phyloP scores from a whole-genome alignment of 2,888 invertebrate genomes.

The Liopterus haemorrhoidalis region DNA sequence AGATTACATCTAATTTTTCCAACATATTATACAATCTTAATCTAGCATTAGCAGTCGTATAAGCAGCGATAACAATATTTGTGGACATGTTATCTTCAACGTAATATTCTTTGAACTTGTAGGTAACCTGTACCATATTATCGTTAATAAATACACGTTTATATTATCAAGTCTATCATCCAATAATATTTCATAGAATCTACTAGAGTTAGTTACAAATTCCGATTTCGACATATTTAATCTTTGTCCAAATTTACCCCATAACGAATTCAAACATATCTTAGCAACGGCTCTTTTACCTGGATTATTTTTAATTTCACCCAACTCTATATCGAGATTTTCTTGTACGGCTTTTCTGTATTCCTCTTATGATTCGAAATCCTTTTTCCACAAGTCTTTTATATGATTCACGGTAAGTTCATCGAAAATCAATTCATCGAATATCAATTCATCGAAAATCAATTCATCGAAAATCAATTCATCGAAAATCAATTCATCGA shows the following conservation, averaged over 20 bases:
- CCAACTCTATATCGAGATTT: constrained; percentile 29
- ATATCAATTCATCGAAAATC: too few relatives aligned
- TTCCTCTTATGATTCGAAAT: constrained; percentile 24
- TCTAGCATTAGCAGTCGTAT: constrained; percentile 27
- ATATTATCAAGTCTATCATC: constrained; percentile 25
- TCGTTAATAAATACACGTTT: background rate
- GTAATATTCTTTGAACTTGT: constrained; percentile 24
- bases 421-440: too few relatives aligned
- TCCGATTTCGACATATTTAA: too few relatives aligned
- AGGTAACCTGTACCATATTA: constrained; percentile 21
- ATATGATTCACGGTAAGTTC: too few relatives aligned
- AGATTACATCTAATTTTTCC: constrained; percentile 24
- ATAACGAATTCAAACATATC: constrained; percentile 31
- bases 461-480: too few relatives aligned
- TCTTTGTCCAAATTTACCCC: constrained; percentile 32
- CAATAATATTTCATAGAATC: constrained; percentile 24
- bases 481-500: too few relatives aligned
- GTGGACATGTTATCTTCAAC: constrained; percentile 25
- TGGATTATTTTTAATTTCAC: constrained; percentile 29
- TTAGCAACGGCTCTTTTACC: constrained; percentile 31
- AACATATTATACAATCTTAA: constrained; percentile 25
- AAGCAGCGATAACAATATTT: constrained; percentile 25
- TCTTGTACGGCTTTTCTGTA: constrained; percentile 27
- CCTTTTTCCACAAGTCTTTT: constrained; percentile 21
- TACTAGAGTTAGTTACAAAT: constrained; percentile 11